phyloP scores from a whole-genome alignment of 2,888 invertebrate genomes.

The Phania funesta region DNA sequence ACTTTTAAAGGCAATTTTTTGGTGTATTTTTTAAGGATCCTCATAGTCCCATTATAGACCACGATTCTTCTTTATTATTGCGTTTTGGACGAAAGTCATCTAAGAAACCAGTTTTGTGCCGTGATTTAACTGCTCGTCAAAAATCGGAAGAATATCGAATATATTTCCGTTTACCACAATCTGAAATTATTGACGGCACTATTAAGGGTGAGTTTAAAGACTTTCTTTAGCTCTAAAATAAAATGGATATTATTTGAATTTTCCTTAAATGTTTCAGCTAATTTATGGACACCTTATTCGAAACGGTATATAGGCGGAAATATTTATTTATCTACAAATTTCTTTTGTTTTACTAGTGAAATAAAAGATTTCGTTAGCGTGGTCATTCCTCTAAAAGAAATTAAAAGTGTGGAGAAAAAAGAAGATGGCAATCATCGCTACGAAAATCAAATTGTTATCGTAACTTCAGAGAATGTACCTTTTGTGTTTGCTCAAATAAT shows the following conservation, averaged over 20 bases:
- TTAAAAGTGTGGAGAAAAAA: slow-evolving; percentile 82
- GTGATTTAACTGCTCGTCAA: slow-evolving; percentile 96
- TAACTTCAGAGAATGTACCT: slow-evolving; percentile 89
- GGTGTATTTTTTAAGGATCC: slow-evolving; percentile 83
- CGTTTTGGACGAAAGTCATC: slow-evolving; percentile 93
- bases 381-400: slow-evolving; percentile 93
- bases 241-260: not conserved
- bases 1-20: not conserved
- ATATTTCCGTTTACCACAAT: slow-evolving; percentile 91
- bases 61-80: slow-evolving; percentile 91
- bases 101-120: slow-evolving; percentile 95
- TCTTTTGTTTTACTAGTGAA: slow-evolving; percentile 97
- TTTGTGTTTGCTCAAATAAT: slow-evolving; percentile 94
- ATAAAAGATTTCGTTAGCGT: slow-evolving; percentile 90
- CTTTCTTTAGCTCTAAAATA: not conserved
- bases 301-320: slow-evolving; percentile 93
- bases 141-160: slow-evolving; percentile 95
- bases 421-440: slow-evolving; percentile 79
- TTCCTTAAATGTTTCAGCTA: slow-evolving; percentile 71
- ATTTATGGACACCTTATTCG: slow-evolving; percentile 97
- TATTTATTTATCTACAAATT: slow-evolving; percentile 95
- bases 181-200: slow-evolving; percentile 96
- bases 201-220: slow-evolving; percentile 85
- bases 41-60: slow-evolving; percentile 94
- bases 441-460: slow-evolving; percentile 85